Percentiles rank a stretch among this genome's conserved stretches.
phyloP scores from a whole-genome alignment of 2,113 vertebrate species.

The Tragelaphus strepsiceros region DNA sequence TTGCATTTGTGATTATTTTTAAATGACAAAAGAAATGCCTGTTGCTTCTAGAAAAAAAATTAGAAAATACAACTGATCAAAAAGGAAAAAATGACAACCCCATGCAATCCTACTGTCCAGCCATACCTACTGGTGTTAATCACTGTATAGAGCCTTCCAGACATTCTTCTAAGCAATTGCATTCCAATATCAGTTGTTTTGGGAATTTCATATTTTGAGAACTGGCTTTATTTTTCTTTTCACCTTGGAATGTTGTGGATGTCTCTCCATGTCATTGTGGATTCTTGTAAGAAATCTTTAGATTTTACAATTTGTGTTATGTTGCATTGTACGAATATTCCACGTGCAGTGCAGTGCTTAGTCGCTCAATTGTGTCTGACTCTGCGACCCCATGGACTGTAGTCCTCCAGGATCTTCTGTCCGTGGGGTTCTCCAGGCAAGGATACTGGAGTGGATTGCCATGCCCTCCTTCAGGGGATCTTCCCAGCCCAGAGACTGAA shows the following conservation, averaged over 20 bases:
- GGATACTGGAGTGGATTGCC: not conserved
- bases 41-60: not conserved
- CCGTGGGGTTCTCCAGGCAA: not conserved
- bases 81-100: not conserved
- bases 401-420: not conserved
- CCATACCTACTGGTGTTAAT: not conserved
- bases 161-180: not conserved
- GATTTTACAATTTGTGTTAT: not conserved
- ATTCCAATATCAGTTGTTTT: not conserved
- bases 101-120: not conserved
- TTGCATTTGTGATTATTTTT: not conserved
- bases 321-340: not conserved
- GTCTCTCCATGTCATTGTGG: not conserved
- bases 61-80: not conserved
- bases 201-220: not conserved
- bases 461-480: not conserved
- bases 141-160: not conserved
- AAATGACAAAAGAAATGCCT: not conserved
- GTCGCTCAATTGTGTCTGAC: not conserved
- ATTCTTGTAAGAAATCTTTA: not conserved
- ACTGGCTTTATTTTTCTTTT: not conserved
- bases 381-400: not conserved
- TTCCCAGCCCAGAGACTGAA: not conserved
- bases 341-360: not conserved
- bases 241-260: not conserved